Evolutionary conservation across 2,888 invertebrate species (phyloP).

Genomic region (Drosophila limbata): DNA sequence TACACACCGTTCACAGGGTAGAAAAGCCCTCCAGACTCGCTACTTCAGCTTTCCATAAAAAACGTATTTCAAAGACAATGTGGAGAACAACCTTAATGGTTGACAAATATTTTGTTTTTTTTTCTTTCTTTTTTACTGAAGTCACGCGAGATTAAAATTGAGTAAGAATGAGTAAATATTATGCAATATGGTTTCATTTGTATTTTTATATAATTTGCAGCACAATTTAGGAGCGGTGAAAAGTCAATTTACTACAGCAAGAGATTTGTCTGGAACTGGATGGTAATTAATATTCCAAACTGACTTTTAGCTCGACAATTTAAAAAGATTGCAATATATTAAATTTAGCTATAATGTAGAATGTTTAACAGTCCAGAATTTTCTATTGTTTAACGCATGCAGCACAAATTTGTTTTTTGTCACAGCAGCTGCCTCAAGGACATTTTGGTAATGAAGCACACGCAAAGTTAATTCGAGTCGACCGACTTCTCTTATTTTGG

Average conservation of each 20-base stretch:
- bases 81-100: conserved; percentile 39
- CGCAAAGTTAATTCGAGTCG: conserved; percentile 52
- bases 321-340: not conserved
- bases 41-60: conserved; percentile 1
- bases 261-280: not conserved
- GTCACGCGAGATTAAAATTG: conserved; percentile 45
- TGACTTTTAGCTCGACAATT: not conserved
- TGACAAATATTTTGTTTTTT: conserved; percentile 33
- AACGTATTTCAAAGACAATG: conserved; percentile 43
- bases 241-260: not conserved
- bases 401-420: conserved; percentile 19
- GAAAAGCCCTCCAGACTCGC: not conserved
- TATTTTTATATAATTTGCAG: not conserved
- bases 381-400: conserved; percentile 9
- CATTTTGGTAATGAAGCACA: conserved; percentile 56
- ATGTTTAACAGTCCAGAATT: not conserved
- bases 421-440: conserved; percentile 47
- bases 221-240: not conserved
- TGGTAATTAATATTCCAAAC: not conserved
- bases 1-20: not conserved
- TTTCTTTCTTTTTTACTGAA: not conserved
- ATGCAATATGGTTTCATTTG: conserved; percentile 5
- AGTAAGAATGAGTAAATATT: not conserved
- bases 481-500: not conserved
- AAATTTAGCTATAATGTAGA: not conserved